These are phyloP conservation scores for Oxygymnocypris stewartii DNA, from an alignment of 2,113 vertebrate genomes.

Conservation along the genomic window DNA sequence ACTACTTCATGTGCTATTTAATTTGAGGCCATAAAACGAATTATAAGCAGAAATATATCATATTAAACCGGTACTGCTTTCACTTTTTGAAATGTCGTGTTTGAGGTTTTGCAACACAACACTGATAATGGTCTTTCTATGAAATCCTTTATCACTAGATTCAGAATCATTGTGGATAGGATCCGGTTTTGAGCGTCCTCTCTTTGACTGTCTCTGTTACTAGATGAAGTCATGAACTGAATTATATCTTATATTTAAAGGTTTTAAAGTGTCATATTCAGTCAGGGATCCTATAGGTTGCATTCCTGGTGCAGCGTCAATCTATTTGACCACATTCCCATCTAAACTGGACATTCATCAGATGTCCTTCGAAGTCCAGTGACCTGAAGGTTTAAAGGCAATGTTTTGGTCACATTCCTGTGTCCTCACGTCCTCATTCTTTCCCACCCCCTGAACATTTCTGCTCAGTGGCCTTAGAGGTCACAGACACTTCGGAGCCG, in stretches of 20 bases:
- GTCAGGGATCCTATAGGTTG: neutral
- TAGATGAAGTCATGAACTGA: neutral
- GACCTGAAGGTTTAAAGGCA: conserved; percentile 49
- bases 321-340: conserved; percentile 67
- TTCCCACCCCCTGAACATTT: conserved; percentile 49
- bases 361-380: conserved; percentile 54
- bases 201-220: neutral
- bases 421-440: conserved; percentile 2
- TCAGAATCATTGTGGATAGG: neutral
- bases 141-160: neutral
- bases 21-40: neutral
- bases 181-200: neutral
- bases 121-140: neutral
- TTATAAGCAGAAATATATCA: neutral
- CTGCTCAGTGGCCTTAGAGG: conserved; percentile 54
- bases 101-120: neutral
- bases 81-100: neutral
- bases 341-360: conserved; percentile 69
- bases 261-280: neutral
- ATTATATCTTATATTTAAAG: neutral
- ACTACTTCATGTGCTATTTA: neutral
- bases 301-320: conserved; percentile 29
- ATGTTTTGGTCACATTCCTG: conserved; percentile 63
- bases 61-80: neutral
- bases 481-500: conserved; percentile 56